Conservation (phyloP, 2,797 vertebrate genomes). For the Coregonus sp. region DNA sequence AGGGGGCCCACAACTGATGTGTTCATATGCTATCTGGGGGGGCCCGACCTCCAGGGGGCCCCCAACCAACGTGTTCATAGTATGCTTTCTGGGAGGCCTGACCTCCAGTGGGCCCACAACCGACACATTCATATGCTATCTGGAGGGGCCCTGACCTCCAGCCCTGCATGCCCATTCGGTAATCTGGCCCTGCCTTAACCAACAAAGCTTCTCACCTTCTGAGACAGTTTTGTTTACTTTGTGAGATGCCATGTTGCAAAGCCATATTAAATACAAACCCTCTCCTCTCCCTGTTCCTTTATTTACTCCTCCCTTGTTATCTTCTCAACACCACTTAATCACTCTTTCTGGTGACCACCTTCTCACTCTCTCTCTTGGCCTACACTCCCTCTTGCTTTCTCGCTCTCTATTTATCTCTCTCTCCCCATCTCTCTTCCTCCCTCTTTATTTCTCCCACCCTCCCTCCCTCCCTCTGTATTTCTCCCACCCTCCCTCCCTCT, state of each 20-base stretch:
- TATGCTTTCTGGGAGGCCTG: no score
- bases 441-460: constrained; percentile 1
- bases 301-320: constrained; percentile 54
- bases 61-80: no score
- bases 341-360: constrained; percentile 15
- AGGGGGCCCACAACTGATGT: no score
- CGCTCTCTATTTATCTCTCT: background rate
- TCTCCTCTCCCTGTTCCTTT: constrained; percentile 41
- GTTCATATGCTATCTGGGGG: no score
- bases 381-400: constrained; percentile 9
- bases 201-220: constrained; percentile 29
- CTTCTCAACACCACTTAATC: constrained; percentile 32
- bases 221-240: constrained; percentile 29
- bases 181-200: background rate
- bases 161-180: no score
- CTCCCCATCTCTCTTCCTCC: no score
- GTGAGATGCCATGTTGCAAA: constrained; percentile 25
- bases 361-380: no score
- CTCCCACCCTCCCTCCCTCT: constrained; percentile 20
- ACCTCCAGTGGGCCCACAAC: no score
- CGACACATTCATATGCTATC: no score
- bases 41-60: no score
- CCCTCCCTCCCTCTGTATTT: background rate
- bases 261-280: constrained; percentile 69
- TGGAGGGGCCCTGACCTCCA: no score